Evolutionary conservation across 2,797 vertebrate genomes (phyloP).

Genomic region (Artibeus jamaicensis): DNA sequence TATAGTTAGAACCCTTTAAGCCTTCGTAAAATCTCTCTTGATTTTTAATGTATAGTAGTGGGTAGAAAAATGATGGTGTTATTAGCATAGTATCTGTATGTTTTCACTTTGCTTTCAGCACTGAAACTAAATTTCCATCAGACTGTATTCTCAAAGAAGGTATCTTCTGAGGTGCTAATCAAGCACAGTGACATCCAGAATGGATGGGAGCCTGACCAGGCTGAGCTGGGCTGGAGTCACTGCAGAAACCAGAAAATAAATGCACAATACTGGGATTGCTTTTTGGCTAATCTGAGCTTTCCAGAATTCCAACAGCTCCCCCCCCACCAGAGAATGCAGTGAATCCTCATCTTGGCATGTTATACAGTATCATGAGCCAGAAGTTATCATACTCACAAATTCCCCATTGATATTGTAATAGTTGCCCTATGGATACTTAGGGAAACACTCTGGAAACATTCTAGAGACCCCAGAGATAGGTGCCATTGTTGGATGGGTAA

Average conservation of each 20-base stretch:
- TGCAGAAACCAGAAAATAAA: not conserved
- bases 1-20: slow-evolving; percentile 6
- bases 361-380: not conserved
- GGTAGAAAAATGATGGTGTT: slow-evolving; percentile 36
- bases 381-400: not conserved
- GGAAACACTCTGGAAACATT: not conserved
- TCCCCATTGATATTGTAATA: not conserved
- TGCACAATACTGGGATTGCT: not conserved
- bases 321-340: not conserved
- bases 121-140: slow-evolving; percentile 50
- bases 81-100: slow-evolving; percentile 38
- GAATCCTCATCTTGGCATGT: not conserved
- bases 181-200: not conserved
- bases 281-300: slow-evolving; percentile 19
- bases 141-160: slow-evolving; percentile 7
- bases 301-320: not conserved
- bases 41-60: slow-evolving; percentile 52
- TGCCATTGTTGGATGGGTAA: not conserved
- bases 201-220: fast-evolving
- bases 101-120: slow-evolving; percentile 62
- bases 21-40: slow-evolving; percentile 60
- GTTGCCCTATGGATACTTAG: not conserved
- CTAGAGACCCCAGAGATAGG: not conserved
- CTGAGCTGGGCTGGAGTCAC: not conserved
- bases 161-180: not conserved